Base-by-base conservation (phyloP, 2,113 vertebrate genomes). In the Callocephalon fimbriatum region DNA sequence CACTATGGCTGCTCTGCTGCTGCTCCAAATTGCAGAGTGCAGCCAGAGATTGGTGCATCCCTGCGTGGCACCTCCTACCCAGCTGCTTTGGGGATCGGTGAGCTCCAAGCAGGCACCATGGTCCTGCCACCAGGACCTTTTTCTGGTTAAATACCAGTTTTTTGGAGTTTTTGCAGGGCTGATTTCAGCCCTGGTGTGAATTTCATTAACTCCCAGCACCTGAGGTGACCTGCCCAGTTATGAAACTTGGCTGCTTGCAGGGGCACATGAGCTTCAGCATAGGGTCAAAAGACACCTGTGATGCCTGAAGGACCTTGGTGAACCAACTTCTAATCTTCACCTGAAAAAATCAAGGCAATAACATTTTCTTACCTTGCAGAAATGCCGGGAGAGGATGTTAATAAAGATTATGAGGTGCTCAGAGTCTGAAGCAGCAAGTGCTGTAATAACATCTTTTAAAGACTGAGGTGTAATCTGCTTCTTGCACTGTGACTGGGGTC, bases 21-120 rank as follows among this genome's bases (percentile, higher is more conserved):
- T 82, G 27, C 27, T 63, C 17, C 47, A 0, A 0, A 19, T 35
- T 1, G 4, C 17, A 42, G 58, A 12, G 14, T 8, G 4, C 44
- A 37, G 22, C 4, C 1, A 0, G 16, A 56, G 8, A 16, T 3
- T 4, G 6, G 21, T 6, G 27, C 12, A 31, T 32, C 45, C 35
- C 73, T 65, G 42, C 37, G 6, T 0, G 0, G 29, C 56, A 44
- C 25, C 51, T 59, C 48, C 32, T 76, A 35, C 6, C 40, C 5
- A 1, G 8, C 37, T 58, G 50, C 66, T 47, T 31, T 12, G 1
- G 47, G 38, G 61, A 67, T 45, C 18, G 2, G 3, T 1, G 2
- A 2, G 1, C 25, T 45, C 35, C 0, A 20, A 16, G 5, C 7
- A 42, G 23, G 7, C 26, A 50, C 42, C 9, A 1, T 2, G 5